Percentiles rank a stretch among this genome's conserved stretches.
phyloP scores from a whole-genome alignment of 1,140 invertebrate species.

The Drosophila biarmipes region DNA sequence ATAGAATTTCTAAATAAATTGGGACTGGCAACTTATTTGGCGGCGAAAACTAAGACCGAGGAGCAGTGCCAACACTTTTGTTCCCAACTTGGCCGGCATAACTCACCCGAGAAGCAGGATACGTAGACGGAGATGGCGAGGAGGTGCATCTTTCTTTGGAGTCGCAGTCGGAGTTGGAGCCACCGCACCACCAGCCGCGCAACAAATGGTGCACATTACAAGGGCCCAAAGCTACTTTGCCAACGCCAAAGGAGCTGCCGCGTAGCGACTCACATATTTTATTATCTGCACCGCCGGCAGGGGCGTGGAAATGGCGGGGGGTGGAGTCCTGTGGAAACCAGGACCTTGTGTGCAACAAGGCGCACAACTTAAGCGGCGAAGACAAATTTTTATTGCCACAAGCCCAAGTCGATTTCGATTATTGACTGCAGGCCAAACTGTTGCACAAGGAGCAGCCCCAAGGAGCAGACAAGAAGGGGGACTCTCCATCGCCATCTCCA shows the following conservation, averaged over 20 bases:
- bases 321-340: background rate
- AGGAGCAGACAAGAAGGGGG: slow-evolving; percentile 8
- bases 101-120: slow-evolving; percentile 50
- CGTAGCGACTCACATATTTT: slow-evolving; percentile 52
- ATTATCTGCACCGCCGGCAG: slow-evolving; percentile 35
- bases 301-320: background rate
- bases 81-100: slow-evolving; percentile 74
- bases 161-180: slow-evolving; percentile 8
- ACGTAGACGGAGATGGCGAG: slow-evolving; percentile 9
- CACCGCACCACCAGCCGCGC: slow-evolving; percentile 37
- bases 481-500: background rate
- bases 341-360: slow-evolving; percentile 72
- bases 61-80: slow-evolving; percentile 68
- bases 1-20: slow-evolving; percentile 80
- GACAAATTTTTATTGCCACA: slow-evolving; percentile 68
- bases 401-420: slow-evolving; percentile 68
- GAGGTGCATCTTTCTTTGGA: slow-evolving; percentile 51
- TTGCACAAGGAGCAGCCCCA: slow-evolving; percentile 46
- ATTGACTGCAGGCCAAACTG: slow-evolving; percentile 65
- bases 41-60: slow-evolving; percentile 21
- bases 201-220: slow-evolving; percentile 56
- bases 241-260: slow-evolving; percentile 46
- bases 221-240: slow-evolving; percentile 49
- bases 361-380: slow-evolving; percentile 68
- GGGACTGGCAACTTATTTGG: slow-evolving; percentile 65